Conservation (phyloP, 2,888 invertebrate species). For the Onthophagus sagittarius region DNA sequence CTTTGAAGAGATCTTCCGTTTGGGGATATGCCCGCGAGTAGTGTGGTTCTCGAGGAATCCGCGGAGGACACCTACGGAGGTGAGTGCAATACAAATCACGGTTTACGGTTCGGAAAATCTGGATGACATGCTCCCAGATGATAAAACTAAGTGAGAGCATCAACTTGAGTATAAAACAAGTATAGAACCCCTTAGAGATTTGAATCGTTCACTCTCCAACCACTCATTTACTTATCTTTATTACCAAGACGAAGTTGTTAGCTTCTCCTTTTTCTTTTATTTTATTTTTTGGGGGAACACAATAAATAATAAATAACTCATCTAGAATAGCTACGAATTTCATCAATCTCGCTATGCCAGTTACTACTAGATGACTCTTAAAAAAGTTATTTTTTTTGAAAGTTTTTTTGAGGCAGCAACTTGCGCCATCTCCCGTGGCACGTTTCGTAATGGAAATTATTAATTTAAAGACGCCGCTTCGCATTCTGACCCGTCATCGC, state of each 20-base stretch:
- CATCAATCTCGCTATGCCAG: background rate
- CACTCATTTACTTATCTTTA: background rate
- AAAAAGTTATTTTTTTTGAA: background rate
- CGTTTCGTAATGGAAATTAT: background rate
- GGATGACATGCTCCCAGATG: background rate
- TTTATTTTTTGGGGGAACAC: too few species aligned
- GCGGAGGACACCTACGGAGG: slow-evolving; percentile 14
- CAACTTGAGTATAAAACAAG: background rate
- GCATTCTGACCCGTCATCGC: background rate
- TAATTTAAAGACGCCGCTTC: background rate
- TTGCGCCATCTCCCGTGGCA: background rate
- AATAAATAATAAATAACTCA: too few species aligned
- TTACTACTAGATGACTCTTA: background rate
- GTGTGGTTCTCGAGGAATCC: slow-evolving; percentile 16
- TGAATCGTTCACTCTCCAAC: background rate
- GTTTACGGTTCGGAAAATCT: background rate
- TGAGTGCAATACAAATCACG: slow-evolving; percentile 9
- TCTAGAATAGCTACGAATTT: background rate
- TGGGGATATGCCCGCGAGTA: slow-evolving; percentile 33
- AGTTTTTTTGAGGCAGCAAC: background rate
- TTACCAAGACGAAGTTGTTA: background rate
- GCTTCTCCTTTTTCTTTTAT: background rate
- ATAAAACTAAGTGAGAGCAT: background rate
- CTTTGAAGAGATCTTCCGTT: background rate
- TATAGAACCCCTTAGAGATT: background rate